A percentile compares a stretch with the other conserved stretches of the same genome.
Evolutionary conservation across 1,140 invertebrate genomes (phyloP).

Genomic region (Euwallacea similis): DNA sequence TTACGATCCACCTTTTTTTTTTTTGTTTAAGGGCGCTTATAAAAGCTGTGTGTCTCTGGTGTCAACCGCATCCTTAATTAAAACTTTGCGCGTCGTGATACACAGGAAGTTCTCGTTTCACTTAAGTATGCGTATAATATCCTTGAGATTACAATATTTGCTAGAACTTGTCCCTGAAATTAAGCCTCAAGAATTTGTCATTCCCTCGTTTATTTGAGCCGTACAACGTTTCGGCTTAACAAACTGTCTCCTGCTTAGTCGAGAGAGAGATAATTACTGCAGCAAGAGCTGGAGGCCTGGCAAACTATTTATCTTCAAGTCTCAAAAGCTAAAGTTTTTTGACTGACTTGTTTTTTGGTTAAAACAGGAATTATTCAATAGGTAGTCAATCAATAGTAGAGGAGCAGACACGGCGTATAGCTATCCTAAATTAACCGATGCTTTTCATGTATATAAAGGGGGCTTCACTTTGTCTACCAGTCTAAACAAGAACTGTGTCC

Average conservation of each 20-base stretch:
- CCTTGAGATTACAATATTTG: conserved; percentile 16
- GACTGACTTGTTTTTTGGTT: neutral
- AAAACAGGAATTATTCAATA: neutral
- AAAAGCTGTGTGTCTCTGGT: no score
- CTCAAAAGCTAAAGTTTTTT: neutral
- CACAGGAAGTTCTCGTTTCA: conserved; percentile 1
- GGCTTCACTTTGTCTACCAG: neutral
- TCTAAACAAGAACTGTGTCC: neutral
- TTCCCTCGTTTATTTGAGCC: conserved; percentile 29
- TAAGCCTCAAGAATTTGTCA: conserved; percentile 34
- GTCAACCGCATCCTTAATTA: no score
- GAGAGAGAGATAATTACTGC: conserved; percentile 13
- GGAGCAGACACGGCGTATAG: neutral
- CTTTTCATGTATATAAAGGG: neutral
- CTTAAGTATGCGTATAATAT: conserved; percentile 14
- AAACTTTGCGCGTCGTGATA: no score
- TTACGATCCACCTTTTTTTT: neutral
- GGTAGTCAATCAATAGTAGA: neutral
- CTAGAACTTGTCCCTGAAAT: conserved; percentile 28
- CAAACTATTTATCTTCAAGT: conserved; percentile 9
- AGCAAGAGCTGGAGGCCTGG: neutral
- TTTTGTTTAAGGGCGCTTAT: no score
- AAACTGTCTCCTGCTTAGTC: conserved; percentile 22
- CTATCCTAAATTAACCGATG: neutral
- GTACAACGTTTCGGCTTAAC: conserved; percentile 34